Evolutionary conservation across 2,113 vertebrate species (phyloP).

Genomic region (Corydoras maculifer): DNA sequence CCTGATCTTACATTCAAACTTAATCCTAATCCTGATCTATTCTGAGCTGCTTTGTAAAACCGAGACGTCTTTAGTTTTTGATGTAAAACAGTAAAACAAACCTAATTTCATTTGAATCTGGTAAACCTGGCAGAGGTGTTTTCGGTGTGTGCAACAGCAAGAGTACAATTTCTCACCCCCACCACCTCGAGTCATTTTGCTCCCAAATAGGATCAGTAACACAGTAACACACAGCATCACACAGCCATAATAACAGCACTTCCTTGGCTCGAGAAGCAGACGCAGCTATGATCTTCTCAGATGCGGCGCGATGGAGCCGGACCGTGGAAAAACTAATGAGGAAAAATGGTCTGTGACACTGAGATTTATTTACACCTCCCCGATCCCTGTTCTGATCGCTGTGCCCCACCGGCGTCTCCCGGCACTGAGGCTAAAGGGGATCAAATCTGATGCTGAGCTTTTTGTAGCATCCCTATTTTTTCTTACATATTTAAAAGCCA

Average conservation of each 20-base stretch:
- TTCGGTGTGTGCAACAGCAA: constrained; percentile 6
- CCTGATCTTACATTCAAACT: no score
- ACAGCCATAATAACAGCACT: constrained; percentile 28
- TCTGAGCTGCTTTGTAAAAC: no score
- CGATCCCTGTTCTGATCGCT: not conserved
- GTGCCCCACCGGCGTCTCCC: no score
- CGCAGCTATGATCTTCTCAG: constrained; percentile 34
- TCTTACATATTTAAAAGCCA: no score
- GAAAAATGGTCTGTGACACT: constrained; percentile 17
- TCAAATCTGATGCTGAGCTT: no score
- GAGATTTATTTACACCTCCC: constrained; percentile 10
- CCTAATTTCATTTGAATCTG: not conserved
- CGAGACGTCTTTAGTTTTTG: not conserved
- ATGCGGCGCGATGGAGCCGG: constrained; percentile 31
- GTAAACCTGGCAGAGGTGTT: no score
- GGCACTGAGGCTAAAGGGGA: no score
- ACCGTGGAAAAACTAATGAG: constrained; percentile 29
- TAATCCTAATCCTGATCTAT: no score
- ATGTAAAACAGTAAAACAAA: not conserved
- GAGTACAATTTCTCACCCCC: constrained; percentile 3
- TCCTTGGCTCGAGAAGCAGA: constrained; percentile 7
- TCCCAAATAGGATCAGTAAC: constrained; percentile 16
- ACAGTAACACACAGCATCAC: no score
- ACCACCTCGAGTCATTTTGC: constrained; percentile 14
- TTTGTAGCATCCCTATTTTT: no score